Percentiles rank a stretch among this genome's conserved stretches.
Evolutionary conservation across 2,113 vertebrate genomes (phyloP).

Genomic region (Marmota monax): DNA sequence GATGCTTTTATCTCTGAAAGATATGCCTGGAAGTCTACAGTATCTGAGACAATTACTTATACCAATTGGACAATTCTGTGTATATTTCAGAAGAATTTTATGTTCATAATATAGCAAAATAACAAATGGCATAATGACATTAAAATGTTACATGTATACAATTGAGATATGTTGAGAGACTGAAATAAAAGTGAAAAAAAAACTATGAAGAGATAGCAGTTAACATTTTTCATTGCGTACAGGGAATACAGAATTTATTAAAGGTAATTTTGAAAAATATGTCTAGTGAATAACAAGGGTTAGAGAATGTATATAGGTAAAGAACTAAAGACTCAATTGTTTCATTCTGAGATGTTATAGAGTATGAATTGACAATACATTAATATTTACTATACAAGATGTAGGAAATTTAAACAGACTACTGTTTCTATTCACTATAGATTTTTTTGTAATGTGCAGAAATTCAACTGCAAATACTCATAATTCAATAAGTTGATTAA

Average conservation of each 20-base stretch:
- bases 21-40: not conserved
- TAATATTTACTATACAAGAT: not conserved
- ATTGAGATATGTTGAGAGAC: not conserved
- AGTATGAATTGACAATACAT: not conserved
- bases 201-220: not conserved
- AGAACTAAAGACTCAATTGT: not conserved
- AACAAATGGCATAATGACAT: not conserved
- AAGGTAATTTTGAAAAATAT: not conserved
- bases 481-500: not conserved
- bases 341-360: not conserved
- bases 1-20: not conserved
- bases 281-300: not conserved
- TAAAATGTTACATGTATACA: not conserved
- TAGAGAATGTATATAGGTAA: constrained; percentile 10
- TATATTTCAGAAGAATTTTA: not conserved
- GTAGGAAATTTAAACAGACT: not conserved
- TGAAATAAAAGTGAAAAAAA: not conserved
- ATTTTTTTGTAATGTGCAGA: not conserved
- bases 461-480: not conserved
- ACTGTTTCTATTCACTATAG: not conserved
- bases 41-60: not conserved
- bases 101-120: not conserved
- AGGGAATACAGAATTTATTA: not conserved
- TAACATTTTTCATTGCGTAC: not conserved
- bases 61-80: not conserved